These are phyloP conservation scores for Cheilosia scutellata DNA, from an alignment of 2,888 invertebrate genomes.

Conservation along the genomic window DNA sequence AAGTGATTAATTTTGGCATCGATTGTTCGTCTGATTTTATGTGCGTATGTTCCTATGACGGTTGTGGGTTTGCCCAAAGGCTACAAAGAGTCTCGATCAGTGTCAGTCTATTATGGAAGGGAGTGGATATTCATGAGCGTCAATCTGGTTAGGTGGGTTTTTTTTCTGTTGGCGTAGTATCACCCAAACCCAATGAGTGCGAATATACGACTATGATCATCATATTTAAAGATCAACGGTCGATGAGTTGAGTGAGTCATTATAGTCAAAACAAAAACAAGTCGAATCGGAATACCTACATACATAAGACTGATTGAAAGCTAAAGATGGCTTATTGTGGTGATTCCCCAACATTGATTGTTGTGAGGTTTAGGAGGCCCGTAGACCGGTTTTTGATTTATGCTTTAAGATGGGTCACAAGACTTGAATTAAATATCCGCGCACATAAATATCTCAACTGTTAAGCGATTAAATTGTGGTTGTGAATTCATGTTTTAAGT, in stretches of 20 bases:
- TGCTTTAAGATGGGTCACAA: too few species aligned
- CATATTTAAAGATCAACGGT: not conserved
- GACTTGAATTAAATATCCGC: too few species aligned
- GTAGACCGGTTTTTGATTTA: too few species aligned
- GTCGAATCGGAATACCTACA: not conserved
- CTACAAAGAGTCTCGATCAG: conserved; percentile 38
- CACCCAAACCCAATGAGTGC: not conserved
- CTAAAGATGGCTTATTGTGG: too few species aligned
- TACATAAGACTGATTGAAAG: too few species aligned
- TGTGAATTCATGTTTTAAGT: too few species aligned
- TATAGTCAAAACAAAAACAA: conserved; percentile 24
- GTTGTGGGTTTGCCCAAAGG: conserved; percentile 55
- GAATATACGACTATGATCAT: not conserved
- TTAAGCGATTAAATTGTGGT: too few species aligned
- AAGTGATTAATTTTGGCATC: conserved; percentile 68
- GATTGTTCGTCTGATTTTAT: conserved; percentile 31
- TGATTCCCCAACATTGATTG: too few species aligned
- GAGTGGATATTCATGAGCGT: conserved; percentile 65
- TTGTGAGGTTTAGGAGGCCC: too few species aligned
- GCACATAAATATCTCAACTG: too few species aligned
- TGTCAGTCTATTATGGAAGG: too few species aligned
- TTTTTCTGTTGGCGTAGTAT: not conserved
- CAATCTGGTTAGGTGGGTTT: conserved; percentile 47
- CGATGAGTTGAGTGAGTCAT: conserved; percentile 22
- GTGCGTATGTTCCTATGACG: conserved; percentile 35